These are phyloP conservation scores for Perodicticus potto DNA, from an alignment of 2,797 vertebrate species.

Conservation along the genomic window DNA sequence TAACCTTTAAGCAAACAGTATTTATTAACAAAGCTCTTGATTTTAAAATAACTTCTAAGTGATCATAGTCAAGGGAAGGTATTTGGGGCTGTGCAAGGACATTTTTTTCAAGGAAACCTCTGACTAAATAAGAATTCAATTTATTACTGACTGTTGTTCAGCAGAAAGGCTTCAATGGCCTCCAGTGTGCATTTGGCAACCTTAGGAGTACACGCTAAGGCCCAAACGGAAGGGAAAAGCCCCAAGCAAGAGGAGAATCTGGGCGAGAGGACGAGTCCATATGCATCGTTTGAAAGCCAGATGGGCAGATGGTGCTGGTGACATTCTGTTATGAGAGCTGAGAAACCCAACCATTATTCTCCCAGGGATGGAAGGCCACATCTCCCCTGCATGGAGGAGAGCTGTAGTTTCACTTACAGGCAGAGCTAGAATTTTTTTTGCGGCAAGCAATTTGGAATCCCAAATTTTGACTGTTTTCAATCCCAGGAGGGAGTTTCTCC, in stretches of 20 bases:
- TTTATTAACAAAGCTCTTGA: conserved; percentile 41
- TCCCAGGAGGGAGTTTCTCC: not conserved
- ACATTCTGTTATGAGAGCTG: not conserved
- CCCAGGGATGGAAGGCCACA: not conserved
- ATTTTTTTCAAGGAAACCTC: not conserved
- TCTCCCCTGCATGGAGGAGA: not conserved
- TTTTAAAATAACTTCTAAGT: conserved; percentile 56
- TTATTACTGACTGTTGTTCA: not conserved
- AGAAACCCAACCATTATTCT: not conserved
- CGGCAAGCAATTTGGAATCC: not conserved
- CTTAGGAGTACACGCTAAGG: not conserved
- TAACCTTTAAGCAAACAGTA: conserved; percentile 1
- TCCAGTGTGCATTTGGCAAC: conserved; percentile 27
- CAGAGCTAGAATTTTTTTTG: not conserved
- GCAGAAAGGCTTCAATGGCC: not conserved
- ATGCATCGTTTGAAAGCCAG: not conserved
- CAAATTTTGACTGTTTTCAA: conserved; percentile 32
- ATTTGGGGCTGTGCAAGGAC: not conserved
- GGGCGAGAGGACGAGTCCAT: not conserved
- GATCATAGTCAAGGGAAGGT: not conserved
- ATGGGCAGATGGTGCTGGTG: conserved; percentile 36
- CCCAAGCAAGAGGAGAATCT: conserved; percentile 28
- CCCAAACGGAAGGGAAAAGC: not conserved
- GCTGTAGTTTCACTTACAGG: not conserved
- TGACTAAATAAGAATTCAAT: conserved; percentile 22